Conservation (phyloP, 1,140 invertebrate species). For the Ceratina calcarata region DNA sequence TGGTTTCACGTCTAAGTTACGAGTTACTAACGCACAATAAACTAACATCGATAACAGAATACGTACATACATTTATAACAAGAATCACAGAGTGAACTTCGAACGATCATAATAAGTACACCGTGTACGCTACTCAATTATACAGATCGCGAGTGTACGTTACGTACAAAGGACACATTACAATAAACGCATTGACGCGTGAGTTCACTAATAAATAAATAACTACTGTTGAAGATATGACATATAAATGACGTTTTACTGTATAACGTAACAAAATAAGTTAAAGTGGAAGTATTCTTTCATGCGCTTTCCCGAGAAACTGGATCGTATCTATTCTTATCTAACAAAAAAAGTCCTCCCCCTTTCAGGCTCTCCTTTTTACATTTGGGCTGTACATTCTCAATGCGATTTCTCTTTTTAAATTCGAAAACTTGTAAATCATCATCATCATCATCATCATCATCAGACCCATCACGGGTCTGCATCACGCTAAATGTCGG, state of each 20-base stretch:
- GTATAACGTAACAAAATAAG: slow-evolving; percentile 8
- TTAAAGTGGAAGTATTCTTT: slow-evolving; percentile 3
- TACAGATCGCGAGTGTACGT: slow-evolving; percentile 3
- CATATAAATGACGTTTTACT: neutral
- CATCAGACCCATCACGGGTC: no score
- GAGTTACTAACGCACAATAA: neutral
- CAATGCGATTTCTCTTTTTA: slow-evolving; percentile 6
- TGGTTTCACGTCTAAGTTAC: slow-evolving; percentile 15
- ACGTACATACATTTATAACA: slow-evolving; percentile 32
- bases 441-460: no score
- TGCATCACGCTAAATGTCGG: no score
- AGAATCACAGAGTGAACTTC: slow-evolving; percentile 13
- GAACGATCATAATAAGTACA: neutral
- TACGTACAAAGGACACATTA: slow-evolving; percentile 26
- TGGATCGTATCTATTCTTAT: neutral
- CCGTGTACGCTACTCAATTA: neutral
- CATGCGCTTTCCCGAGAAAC: neutral
- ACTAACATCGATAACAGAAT: neutral
- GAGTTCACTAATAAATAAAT: slow-evolving; percentile 22
- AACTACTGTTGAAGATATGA: neutral
- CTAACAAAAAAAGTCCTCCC: slow-evolving; percentile 1
- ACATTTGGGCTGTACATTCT: slow-evolving; percentile 35
- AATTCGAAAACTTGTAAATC: neutral
- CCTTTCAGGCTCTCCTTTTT: slow-evolving; percentile 18
- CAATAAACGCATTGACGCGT: neutral